Evolutionary conservation across 1,140 invertebrate genomes (phyloP).

Genomic region (Ylistrum balloti): DNA sequence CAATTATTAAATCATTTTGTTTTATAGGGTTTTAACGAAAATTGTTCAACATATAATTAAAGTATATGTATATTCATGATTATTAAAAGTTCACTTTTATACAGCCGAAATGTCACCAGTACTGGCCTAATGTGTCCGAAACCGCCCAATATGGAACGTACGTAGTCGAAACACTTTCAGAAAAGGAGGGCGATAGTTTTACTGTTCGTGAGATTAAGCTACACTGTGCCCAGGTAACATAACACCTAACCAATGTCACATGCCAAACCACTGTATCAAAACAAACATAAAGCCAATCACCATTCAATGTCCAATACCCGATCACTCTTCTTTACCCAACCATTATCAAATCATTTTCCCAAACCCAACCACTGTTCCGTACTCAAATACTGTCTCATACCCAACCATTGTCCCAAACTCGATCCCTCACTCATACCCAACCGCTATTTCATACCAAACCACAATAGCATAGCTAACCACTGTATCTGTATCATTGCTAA

Average conservation of each 20-base stretch:
- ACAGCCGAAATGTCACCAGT: slow-evolving; percentile 9
- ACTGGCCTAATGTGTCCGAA: not conserved
- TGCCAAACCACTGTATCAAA: not conserved
- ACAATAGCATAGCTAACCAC: no score
- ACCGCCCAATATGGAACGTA: not conserved
- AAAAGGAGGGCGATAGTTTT: not conserved
- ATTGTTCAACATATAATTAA: no score
- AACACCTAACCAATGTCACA: not conserved
- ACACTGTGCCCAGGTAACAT: not conserved
- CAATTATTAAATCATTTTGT: no score
- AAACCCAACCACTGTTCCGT: not conserved
- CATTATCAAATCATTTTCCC: not conserved
- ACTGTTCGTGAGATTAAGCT: not conserved
- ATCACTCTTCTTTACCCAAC: not conserved
- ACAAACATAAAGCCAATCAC: no score
- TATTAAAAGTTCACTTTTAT: not conserved
- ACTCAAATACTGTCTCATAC: no score
- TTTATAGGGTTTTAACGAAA: no score
- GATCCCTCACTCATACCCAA: no score
- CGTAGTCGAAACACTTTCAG: not conserved
- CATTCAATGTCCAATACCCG: no score
- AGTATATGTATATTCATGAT: no score
- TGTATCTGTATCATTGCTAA: no score
- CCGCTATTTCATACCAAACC: no score
- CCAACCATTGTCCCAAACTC: no score